Conservation (phyloP, 35 echinoderm and acorn worm genomes). For the Lytechinus pictus region DNA sequence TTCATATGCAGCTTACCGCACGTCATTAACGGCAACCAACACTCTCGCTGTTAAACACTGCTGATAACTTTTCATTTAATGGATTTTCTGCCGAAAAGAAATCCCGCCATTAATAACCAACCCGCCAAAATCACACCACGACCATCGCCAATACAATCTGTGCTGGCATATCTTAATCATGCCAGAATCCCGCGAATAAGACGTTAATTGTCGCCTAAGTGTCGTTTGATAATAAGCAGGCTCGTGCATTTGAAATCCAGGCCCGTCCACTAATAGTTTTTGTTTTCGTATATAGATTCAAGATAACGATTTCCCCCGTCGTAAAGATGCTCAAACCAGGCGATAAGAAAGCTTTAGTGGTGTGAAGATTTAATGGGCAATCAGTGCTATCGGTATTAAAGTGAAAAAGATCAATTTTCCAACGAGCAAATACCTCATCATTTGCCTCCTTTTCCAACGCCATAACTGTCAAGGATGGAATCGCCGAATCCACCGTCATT, state of each 20-base stretch:
- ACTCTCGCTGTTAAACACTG: background rate
- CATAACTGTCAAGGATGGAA: background rate
- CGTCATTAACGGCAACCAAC: too few species aligned
- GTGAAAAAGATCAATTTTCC: background rate
- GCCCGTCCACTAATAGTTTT: background rate
- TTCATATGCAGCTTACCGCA: too few species aligned
- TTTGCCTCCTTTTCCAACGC: background rate
- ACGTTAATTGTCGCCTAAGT: constrained; percentile 3
- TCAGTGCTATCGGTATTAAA: background rate
- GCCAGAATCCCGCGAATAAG: background rate
- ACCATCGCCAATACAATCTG: background rate
- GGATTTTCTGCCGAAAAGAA: background rate
- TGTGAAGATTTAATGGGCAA: background rate
- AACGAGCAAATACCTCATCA: background rate
- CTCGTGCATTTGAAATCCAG: background rate
- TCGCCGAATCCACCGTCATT: background rate
- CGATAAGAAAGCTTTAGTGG: background rate
- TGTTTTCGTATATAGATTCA: background rate
- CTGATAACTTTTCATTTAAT: background rate
- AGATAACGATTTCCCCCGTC: background rate
- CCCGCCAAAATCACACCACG: background rate
- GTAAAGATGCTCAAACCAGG: background rate
- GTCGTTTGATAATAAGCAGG: background rate
- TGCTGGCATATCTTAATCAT: background rate
- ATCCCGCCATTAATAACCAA: background rate